phyloP scores from a whole-genome alignment of 2,113 vertebrate genomes.

The Ursus arctos region DNA sequence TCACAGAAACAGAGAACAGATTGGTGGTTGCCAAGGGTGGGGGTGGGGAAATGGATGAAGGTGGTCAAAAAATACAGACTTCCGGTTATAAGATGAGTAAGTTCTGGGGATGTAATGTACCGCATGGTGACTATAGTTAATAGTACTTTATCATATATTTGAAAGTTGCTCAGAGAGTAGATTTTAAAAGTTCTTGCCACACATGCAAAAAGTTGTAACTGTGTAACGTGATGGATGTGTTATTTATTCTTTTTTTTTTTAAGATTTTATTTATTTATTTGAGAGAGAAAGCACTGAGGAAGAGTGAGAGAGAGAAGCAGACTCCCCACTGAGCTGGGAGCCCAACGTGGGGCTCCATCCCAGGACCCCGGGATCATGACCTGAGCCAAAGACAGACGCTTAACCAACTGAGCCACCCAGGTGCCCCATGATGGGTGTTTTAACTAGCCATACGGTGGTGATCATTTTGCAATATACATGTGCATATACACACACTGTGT shows the following conservation, averaged over 20 bases:
- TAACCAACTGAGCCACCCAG: not conserved
- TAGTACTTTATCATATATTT: not conserved
- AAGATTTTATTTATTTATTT: not conserved
- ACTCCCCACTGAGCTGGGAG: too few species aligned
- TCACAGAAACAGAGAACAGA: not conserved
- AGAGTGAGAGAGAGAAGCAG: too few species aligned
- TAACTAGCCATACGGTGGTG: not conserved
- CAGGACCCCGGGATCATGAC: not conserved
- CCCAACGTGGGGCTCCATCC: not conserved
- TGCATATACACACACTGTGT: not conserved
- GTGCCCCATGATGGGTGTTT: not conserved
- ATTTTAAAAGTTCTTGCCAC: not conserved
- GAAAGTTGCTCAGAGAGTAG: not conserved
- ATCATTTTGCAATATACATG: not conserved
- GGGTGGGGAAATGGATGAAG: not conserved
- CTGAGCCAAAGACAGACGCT: not conserved
- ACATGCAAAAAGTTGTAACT: not conserved
- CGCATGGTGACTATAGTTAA: not conserved
- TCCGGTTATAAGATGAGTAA: not conserved
- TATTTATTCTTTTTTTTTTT: not conserved
- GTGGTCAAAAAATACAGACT: not conserved
- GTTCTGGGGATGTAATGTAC: not conserved
- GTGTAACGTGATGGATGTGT: not conserved
- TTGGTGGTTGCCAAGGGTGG: not conserved
- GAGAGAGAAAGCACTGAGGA: not conserved